Conservation (phyloP, 2,888 invertebrate species). For the Octonoba sinensis region DNA sequence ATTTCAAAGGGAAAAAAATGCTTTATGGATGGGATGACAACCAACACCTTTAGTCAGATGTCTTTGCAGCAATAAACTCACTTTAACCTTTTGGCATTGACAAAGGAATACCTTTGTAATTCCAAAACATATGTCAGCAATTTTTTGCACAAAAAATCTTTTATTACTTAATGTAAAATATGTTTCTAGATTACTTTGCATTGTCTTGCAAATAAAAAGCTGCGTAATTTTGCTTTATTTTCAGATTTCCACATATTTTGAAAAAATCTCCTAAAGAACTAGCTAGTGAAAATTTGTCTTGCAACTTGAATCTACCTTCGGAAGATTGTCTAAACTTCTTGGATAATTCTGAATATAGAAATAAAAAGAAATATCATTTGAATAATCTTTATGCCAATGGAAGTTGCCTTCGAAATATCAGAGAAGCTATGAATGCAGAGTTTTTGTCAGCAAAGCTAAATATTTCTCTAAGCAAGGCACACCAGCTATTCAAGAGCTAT, state of each 20-base stretch:
- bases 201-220: not conserved
- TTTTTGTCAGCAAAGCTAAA: conserved; percentile 22
- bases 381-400: conserved; percentile 19
- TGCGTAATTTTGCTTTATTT: not conserved
- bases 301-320: not conserved
- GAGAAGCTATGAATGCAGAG: conserved; percentile 41
- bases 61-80: too few relatives aligned
- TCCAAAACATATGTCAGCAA: too few relatives aligned
- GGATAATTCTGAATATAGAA: not conserved
- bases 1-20: too few relatives aligned
- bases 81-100: too few relatives aligned
- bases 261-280: conserved; percentile 25
- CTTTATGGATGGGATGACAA: too few relatives aligned
- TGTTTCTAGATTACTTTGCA: not conserved
- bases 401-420: conserved; percentile 15
- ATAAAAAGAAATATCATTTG: not conserved
- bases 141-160: too few relatives aligned
- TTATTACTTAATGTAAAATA: not conserved
- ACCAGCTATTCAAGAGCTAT: conserved; percentile 21
- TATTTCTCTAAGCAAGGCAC: conserved; percentile 22
- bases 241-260: conserved; percentile 27
- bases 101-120: too few relatives aligned
- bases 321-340: conserved; percentile 10
- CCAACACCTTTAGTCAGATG: too few relatives aligned
- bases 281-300: not conserved